Percentiles rank a stretch among this genome's conserved stretches.
phyloP scores from a whole-genome alignment of 2,797 vertebrate species.

The Tadarida brasiliensis region DNA sequence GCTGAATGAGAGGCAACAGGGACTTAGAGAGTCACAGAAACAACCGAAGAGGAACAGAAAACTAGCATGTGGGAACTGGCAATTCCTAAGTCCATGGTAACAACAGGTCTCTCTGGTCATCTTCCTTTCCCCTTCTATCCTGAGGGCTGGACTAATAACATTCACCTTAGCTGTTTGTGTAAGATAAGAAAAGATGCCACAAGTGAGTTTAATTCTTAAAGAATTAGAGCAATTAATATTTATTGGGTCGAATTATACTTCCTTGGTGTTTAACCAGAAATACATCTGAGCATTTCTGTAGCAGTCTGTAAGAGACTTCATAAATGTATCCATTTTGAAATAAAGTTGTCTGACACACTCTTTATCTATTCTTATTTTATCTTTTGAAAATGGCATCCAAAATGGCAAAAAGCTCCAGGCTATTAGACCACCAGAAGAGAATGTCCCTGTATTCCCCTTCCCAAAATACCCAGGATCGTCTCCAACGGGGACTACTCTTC shows the following conservation, averaged over 20 bases:
- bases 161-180: not conserved
- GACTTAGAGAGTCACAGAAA: not conserved
- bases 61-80: not conserved
- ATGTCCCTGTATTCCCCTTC: not conserved
- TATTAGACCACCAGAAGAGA: not conserved
- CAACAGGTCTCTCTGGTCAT: not conserved
- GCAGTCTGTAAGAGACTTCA: not conserved
- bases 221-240: not conserved
- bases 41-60: not conserved
- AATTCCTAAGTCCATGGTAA: not conserved
- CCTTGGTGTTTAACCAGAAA: not conserved
- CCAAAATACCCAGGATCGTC: not conserved
- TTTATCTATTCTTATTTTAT: not conserved
- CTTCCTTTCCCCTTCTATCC: no score
- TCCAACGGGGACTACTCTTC: not conserved
- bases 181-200: not conserved
- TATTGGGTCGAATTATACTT: not conserved
- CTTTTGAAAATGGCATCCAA: conserved; percentile 30
- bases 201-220: not conserved
- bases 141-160: not conserved
- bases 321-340: conserved; percentile 20
- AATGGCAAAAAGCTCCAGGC: not conserved
- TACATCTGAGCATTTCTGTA: not conserved
- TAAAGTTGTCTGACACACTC: not conserved
- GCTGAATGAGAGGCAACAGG: not conserved